Base-by-base conservation (phyloP, 1,140 invertebrate species). In the Drosophila asahinai region DNA sequence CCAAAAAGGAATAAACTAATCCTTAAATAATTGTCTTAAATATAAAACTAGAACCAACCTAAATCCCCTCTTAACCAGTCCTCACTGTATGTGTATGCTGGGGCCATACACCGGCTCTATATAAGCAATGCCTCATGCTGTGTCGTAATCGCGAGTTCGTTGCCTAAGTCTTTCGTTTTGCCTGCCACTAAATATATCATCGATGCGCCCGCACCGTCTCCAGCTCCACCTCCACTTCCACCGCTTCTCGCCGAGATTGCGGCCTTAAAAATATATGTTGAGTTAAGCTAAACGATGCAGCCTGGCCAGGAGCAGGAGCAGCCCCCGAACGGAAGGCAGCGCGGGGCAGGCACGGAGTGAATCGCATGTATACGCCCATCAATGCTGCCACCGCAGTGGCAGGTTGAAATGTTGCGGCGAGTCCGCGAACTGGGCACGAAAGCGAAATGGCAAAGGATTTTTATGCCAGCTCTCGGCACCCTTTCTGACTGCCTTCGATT, bases 101-200 rank as follows among this genome's bases (percentile, higher is more conserved):
- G 42, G 43, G 42, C 52, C 25, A 58, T 51, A 45, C 58, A 45
- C 43, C 51, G 47, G 57, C 62, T n/a, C 54, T 64, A 81, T 65
- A 78, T 71, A 82, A 62, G 64, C 75, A 78, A 66, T 80, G 77
- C 77, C 78, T 67, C 86, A 89, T 89, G 86, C 86, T 89, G 86
- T 86, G 86, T 91, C 86, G 86, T 89, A 90, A 89, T 89, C 81
- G 86, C 86, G 77, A 86, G 89, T 91, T 91, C 77, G 83, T 91
- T 91, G 81, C 89, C 80, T 83, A 91, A 91, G 89, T 91, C 89
- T 91, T 91, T 89, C 77, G 89, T 77, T 91, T 86, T 90, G 86
- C 77, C 71, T 90, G 86, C 81, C 86, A 90, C 86, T 90, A 90
- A 90, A 90, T 90, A 90, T 90, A 90, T 90, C 86, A 90, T 90